phyloP scores from a whole-genome alignment of 1,140 invertebrate genomes.

The Lordiphosa collinella region DNA sequence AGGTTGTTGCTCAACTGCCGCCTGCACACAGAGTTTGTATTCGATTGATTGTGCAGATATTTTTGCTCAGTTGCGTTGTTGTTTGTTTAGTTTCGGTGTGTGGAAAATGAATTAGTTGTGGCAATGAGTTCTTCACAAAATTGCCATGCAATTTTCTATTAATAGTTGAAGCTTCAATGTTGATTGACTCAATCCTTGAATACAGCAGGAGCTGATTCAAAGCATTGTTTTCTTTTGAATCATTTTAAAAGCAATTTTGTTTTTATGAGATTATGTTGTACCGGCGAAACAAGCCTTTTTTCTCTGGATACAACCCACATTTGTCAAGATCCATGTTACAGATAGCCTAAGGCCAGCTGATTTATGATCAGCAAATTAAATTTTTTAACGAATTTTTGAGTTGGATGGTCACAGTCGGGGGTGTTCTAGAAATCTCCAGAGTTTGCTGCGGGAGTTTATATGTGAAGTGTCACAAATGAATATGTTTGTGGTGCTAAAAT shows the following conservation, averaged over 20 bases:
- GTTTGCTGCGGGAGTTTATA: too few relatives aligned
- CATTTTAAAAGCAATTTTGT: not conserved
- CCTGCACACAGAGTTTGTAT: slow-evolving; percentile 6
- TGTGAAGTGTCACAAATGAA: too few relatives aligned
- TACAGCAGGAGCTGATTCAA: not conserved
- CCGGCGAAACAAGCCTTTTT: slow-evolving; percentile 3
- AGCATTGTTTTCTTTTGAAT: not conserved
- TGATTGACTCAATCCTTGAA: not conserved
- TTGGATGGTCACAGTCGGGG: too few relatives aligned
- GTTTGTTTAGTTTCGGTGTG: slow-evolving; percentile 1
- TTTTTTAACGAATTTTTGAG: too few relatives aligned
- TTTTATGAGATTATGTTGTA: slow-evolving; percentile 12
- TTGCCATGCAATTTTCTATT: slow-evolving; percentile 19
- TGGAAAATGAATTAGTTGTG: slow-evolving; percentile 29
- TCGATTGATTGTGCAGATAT: slow-evolving; percentile 15
- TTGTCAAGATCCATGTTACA: slow-evolving; percentile 56
- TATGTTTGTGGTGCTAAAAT: too few relatives aligned
- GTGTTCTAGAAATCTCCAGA: too few relatives aligned
- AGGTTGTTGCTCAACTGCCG: slow-evolving; percentile 62
- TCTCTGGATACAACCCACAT: slow-evolving; percentile 35
- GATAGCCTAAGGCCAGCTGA: slow-evolving; percentile 37
- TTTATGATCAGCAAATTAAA: slow-evolving; percentile 27
- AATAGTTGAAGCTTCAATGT: not conserved
- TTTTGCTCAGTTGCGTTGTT: not conserved
- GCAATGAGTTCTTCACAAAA: slow-evolving; percentile 25